A percentile compares a stretch with the other conserved stretches of the same genome.
phyloP scores from a whole-genome alignment of 2,797 vertebrate genomes.

The Pantherophis alleghaniensis region DNA sequence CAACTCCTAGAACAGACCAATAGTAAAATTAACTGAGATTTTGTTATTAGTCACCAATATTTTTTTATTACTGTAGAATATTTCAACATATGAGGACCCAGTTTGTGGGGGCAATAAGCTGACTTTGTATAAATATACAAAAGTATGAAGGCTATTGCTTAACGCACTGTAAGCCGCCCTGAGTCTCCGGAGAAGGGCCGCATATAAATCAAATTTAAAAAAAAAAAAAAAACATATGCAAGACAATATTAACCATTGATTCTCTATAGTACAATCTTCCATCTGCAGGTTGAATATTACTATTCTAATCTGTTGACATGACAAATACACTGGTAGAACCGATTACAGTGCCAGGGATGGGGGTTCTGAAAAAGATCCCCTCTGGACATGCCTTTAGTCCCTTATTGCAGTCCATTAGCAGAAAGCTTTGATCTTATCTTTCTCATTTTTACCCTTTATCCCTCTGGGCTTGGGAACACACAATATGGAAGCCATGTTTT shows the following conservation, averaged over 20 bases:
- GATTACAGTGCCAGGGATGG: not conserved
- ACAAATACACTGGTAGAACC: not conserved
- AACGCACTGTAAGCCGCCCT: too few relatives aligned
- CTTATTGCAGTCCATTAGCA: not conserved
- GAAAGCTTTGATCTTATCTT: not conserved
- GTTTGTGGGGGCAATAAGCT: too few relatives aligned
- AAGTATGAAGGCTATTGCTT: too few relatives aligned
- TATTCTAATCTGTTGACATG: not conserved
- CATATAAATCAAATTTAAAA: too few relatives aligned
- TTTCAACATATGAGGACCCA: conserved; percentile 10
- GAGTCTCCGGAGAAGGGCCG: too few relatives aligned
- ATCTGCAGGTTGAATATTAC: not conserved
- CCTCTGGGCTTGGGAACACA: not conserved
- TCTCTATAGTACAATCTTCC: conserved; percentile 14
- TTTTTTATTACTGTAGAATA: conserved; percentile 36
- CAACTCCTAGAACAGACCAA: conserved; percentile 3
- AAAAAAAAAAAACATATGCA: conserved; percentile 6
- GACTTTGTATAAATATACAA: too few relatives aligned
- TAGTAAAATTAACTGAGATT: conserved; percentile 39
- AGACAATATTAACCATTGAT: not conserved
- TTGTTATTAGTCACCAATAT: conserved; percentile 32
- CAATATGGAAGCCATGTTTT: not conserved
- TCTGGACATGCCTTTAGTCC: not conserved
- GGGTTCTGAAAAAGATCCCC: not conserved
- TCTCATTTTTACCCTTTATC: not conserved